Base-by-base conservation (phyloP, 2,888 invertebrate species). In the Synergus japonicus region DNA sequence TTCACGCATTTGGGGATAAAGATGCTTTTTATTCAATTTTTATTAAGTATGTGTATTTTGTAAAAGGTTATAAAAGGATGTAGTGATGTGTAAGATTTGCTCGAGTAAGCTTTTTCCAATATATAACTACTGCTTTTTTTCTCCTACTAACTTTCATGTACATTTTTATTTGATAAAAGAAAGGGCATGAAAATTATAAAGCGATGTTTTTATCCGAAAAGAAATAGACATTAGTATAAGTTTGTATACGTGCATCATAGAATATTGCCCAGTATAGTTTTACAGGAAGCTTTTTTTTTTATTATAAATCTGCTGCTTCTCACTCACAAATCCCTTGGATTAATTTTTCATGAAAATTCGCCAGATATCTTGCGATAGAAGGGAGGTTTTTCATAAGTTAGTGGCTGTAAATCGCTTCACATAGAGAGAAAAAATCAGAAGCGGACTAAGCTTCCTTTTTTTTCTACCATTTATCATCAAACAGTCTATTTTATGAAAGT, bases 311-410 rank as follows among this genome's bases (percentile, higher is more conserved):
- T 73, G 49, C 69, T 49, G 49, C 49, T 73, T 29, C 9, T 3
- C 37, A 73, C 69, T 54, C 69, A n/a, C 49, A 73, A 73, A 49
- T 54, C 37, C 15, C 37, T 49, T 37, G 37, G 29, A 73, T 73
- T 73, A n/a, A 54, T 54, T 22, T 73, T 73, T 73, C 46, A 73
- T 73, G 69, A n/a, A 49, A 73, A 49, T 73, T 73, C 46, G 29
- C 49, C 49, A 54, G 49, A 73, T 54, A 54, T 29, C 49, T 29
- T 29, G 49, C 49, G 37, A 29, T 8, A 9, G 13, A 9, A 73
- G 69, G 29, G 29, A 73, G n/a, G n/a, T 73, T 73, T 54, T 73
- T 54, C 15, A 73, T 54, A 73, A 73, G 73, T 49, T 54, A 1
- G 29, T 18, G 3, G 73, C n/a, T 54, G 37, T 73, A 73, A 73